phyloP scores from a whole-genome alignment of 2,113 vertebrate species.

The Zosterops borbonicus region DNA sequence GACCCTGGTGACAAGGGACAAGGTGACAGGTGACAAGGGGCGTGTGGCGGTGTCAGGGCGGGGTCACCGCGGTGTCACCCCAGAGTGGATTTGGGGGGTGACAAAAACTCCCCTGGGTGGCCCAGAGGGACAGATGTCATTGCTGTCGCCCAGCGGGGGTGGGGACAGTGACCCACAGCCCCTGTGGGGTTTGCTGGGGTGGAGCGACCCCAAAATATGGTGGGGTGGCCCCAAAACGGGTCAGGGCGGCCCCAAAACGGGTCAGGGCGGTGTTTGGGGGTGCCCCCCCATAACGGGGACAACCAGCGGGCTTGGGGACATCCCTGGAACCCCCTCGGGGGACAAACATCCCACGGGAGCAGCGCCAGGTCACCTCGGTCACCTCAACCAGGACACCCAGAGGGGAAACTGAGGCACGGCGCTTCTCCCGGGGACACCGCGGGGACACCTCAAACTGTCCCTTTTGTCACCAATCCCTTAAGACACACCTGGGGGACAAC shows the following conservation, averaged over 20 bases:
- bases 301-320: background rate
- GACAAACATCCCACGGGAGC: background rate
- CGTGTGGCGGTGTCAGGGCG: background rate
- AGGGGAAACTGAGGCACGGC: background rate
- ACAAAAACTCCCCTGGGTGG: too few relatives aligned
- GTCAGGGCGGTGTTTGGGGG: background rate
- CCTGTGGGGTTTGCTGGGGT: fast-evolving
- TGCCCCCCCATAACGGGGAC: background rate
- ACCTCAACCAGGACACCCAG: background rate
- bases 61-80: background rate
- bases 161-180: too few relatives aligned
- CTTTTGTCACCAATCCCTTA: background rate
- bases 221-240: too few relatives aligned
- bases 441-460: background rate
- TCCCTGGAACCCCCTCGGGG: background rate
- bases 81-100: background rate
- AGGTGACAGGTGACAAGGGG: background rate
- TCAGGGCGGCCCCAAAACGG: too few relatives aligned
- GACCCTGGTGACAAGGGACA: background rate
- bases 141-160: background rate
- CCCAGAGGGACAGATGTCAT: background rate
- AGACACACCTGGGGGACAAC: background rate
- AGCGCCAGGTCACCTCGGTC: background rate
- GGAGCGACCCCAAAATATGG: background rate
- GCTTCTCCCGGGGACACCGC: background rate